A percentile compares a stretch with the other conserved stretches of the same genome.
phyloP scores from a whole-genome alignment of 2,888 invertebrate species.

The Hofmannophila pseudospretella region DNA sequence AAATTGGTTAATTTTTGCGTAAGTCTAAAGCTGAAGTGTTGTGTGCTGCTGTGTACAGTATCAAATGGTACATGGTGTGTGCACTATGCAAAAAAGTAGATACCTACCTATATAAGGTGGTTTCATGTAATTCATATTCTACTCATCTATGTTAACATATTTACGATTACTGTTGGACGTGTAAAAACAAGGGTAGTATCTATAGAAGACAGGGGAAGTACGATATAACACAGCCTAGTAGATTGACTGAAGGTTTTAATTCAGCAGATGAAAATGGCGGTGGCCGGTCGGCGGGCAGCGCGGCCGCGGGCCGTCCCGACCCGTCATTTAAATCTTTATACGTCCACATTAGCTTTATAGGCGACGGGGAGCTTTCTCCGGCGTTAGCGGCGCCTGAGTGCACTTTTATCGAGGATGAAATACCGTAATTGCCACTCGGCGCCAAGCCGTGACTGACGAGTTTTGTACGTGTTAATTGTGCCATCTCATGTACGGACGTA shows the following conservation, averaged over 20 bases:
- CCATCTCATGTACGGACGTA: constrained; percentile 36
- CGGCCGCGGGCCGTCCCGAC: constrained; percentile 24
- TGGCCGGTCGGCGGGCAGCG: constrained; percentile 17
- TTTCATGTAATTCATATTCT: no score
- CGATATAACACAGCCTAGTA: no score
- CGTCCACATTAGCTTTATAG: constrained; percentile 71
- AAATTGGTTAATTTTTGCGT: no score
- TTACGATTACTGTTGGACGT: no score
- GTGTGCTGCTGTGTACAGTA: no score
- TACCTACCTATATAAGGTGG: no score
- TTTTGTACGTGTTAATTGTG: constrained; percentile 66
- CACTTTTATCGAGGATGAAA: constrained; percentile 73
- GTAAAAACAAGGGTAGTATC: no score
- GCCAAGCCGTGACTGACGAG: constrained; percentile 61
- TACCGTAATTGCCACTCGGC: constrained; percentile 70
- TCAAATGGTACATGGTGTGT: no score
- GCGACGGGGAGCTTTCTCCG: constrained; percentile 55
- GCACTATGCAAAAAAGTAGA: no score
- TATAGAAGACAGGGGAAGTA: neutral
- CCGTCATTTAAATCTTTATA: constrained; percentile 70
- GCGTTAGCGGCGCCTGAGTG: constrained; percentile 62
- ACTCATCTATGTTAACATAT: no score
- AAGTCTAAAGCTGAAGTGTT: no score
- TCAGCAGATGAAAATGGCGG: constrained; percentile 3
- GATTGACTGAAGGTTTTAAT: neutral